Percentiles rank a stretch among this genome's conserved stretches.
Conservation (phyloP, 2,888 invertebrate species). For the Isotomurus palustris region DNA sequence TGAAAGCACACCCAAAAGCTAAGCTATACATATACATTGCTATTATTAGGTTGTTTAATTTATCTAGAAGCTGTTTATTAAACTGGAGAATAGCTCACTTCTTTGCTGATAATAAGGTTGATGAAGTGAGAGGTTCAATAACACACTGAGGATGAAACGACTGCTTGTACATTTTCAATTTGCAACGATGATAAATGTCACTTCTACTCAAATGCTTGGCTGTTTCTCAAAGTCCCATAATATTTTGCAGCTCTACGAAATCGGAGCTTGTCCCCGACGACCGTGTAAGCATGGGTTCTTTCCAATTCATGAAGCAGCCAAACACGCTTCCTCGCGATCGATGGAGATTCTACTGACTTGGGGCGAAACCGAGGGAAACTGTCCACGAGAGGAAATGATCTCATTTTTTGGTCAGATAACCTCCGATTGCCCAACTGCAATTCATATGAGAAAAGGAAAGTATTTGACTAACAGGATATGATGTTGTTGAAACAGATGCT, state of each 20-base stretch:
- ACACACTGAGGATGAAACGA: no score
- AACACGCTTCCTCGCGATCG: slow-evolving; percentile 78
- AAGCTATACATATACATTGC: no score
- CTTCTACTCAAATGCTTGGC: no score
- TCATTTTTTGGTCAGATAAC: slow-evolving; percentile 60
- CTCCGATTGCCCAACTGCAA: no score
- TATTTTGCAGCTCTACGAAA: slow-evolving; percentile 72
- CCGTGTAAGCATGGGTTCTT: slow-evolving; percentile 85
- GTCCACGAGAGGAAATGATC: slow-evolving; percentile 74
- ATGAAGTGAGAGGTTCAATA: no score
- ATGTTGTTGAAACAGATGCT: slow-evolving; percentile 56
- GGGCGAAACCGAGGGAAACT: slow-evolving; percentile 57
- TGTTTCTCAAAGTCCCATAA: slow-evolving; percentile 6
- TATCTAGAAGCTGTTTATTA: no score
- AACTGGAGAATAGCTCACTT: no score
- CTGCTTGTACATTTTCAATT: slow-evolving; percentile 1
- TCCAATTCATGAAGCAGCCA: slow-evolving; percentile 86
- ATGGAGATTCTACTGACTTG: slow-evolving; percentile 70
- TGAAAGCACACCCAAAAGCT: no score
- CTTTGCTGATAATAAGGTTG: no score
- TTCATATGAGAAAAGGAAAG: neutral
- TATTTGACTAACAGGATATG: neutral
- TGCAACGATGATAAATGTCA: neutral
- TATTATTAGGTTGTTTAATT: no score
- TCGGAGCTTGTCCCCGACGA: slow-evolving; percentile 69